phyloP scores from a whole-genome alignment of 2,888 invertebrate genomes.

The Physocephala rufipes region DNA sequence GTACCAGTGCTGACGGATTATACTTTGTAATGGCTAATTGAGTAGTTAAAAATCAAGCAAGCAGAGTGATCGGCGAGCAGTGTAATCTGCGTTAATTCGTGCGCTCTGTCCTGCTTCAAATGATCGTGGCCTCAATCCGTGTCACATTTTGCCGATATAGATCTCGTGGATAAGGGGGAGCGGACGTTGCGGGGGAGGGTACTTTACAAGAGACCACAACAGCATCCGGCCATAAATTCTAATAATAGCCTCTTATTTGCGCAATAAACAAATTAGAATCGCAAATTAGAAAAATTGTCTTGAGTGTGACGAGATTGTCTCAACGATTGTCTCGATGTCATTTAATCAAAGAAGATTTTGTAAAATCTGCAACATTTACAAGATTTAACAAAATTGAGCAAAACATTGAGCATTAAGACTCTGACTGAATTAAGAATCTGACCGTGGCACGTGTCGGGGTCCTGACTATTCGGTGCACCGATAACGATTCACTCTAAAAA shows the following conservation, averaged over 20 bases:
- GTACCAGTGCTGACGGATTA: neutral
- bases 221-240: slow-evolving; percentile 36
- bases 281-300: slow-evolving; percentile 35
- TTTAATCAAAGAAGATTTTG: neutral
- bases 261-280: slow-evolving; percentile 37
- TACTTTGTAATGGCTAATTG: slow-evolving; percentile 16
- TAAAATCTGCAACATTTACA: slow-evolving; percentile 6
- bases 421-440: neutral
- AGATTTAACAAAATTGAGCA: slow-evolving; percentile 7
- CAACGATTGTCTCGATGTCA: neutral
- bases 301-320: slow-evolving; percentile 2
- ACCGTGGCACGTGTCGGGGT: neutral
- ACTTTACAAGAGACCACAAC: slow-evolving; percentile 8
- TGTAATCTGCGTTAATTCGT: too few species aligned
- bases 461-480: too few species aligned
- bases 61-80: neutral
- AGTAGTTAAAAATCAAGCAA: neutral
- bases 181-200: neutral
- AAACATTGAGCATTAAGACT: neutral
- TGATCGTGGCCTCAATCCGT: slow-evolving; percentile 34
- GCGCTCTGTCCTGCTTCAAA: too few species aligned
- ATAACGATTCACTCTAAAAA: too few species aligned
- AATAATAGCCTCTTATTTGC: slow-evolving; percentile 34
- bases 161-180: neutral
- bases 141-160: neutral